These are phyloP conservation scores for Silvanus unidentatus DNA, from an alignment of 2,888 invertebrate species.

Conservation along the genomic window DNA sequence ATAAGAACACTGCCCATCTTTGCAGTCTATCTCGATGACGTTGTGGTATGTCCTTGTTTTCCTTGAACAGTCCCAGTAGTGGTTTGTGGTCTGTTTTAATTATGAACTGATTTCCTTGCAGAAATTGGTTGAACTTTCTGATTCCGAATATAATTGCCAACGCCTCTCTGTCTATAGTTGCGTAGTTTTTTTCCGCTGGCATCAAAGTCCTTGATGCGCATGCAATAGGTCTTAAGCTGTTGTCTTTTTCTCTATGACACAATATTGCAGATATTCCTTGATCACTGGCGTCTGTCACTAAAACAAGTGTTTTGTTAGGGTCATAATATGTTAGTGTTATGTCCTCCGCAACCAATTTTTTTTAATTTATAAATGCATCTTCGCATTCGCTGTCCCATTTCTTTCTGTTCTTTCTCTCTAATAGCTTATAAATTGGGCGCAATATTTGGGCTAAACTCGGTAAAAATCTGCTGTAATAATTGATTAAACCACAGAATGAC, in stretches of 20 bases:
- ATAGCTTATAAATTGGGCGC: conserved; percentile 13
- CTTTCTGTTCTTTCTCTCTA: conserved; percentile 7
- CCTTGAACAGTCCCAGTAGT: background rate
- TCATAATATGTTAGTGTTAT: conserved; percentile 19
- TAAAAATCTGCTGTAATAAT: conserved; percentile 11
- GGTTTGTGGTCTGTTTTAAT: conserved; percentile 4
- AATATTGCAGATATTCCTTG: conserved; percentile 13
- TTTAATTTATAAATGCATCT: background rate
- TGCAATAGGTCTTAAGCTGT: conserved; percentile 10
- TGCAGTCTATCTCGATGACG: conserved; percentile 3
- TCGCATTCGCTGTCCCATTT: conserved; percentile 35
- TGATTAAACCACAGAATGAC: conserved; percentile 1
- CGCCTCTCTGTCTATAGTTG: too few relatives aligned
- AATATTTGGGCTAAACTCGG: conserved; percentile 8
- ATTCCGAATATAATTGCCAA: conserved; percentile 5
- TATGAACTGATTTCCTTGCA: background rate
- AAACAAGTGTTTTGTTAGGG: conserved; percentile 13
- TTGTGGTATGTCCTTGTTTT: conserved; percentile 4
- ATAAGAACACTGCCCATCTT: conserved; percentile 11
- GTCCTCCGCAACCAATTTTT: background rate
- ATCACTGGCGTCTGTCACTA: conserved; percentile 12
- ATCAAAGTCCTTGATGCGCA: conserved; percentile 12
- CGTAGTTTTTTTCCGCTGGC: conserved; percentile 9
- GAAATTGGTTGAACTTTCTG: conserved; percentile 7
- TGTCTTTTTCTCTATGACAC: conserved; percentile 3